Percentiles rank a stretch among this genome's conserved stretches.
Evolutionary conservation across 2,113 vertebrate genomes (phyloP).

Genomic region (Corynorhinus townsendii): DNA sequence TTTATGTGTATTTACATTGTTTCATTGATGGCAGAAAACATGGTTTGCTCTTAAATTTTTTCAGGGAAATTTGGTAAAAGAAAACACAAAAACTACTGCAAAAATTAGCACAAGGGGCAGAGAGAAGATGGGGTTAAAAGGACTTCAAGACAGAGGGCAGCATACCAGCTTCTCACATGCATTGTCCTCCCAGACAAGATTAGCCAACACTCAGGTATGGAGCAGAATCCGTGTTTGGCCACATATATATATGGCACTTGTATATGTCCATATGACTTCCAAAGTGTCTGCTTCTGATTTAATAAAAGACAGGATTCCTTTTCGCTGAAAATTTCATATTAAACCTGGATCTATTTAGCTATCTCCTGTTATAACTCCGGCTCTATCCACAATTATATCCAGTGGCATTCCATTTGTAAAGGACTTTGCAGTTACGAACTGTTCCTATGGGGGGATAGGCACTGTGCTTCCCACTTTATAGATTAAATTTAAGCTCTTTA

Average conservation of each 20-base stretch:
- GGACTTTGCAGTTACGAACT: too few relatives aligned
- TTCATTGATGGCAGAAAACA: neutral
- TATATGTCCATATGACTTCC: neutral
- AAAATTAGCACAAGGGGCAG: neutral
- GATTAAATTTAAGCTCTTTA: neutral
- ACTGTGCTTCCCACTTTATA: neutral
- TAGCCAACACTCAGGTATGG: neutral
- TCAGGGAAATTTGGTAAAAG: neutral
- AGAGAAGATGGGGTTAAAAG: neutral
- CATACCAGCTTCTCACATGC: fast-evolving
- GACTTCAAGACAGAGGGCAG: neutral
- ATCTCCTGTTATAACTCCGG: neutral
- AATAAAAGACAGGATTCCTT: neutral
- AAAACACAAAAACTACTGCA: neutral
- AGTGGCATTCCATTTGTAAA: neutral
- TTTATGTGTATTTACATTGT: neutral
- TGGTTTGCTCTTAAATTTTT: neutral
- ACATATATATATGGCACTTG: neutral
- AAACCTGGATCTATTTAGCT: neutral
- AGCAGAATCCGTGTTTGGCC: neutral
- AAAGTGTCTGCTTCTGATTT: neutral
- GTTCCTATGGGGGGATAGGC: fast-evolving
- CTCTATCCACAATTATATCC: neutral
- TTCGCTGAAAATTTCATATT: neutral
- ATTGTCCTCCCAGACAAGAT: neutral